Evolutionary conservation across 2,888 invertebrate species (phyloP), one percentile per base, ranked within the genome.

Genomic region (Lycocerus yunnanus): DNA sequence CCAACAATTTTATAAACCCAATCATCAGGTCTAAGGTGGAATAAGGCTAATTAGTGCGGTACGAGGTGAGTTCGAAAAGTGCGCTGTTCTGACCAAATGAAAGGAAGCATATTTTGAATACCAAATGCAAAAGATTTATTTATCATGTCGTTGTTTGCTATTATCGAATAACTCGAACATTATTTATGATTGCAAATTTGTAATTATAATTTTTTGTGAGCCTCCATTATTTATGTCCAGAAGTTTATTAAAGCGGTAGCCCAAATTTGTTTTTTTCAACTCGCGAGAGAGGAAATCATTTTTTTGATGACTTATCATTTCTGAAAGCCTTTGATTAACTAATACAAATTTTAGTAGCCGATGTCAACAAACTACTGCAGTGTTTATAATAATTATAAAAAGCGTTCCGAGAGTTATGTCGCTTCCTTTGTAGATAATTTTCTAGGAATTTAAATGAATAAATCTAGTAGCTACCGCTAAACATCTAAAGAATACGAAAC

Each of bases 361-460:
- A 71, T 71, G 71, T 71, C 71, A 71, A 71, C 66, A 71, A 71
- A 71, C 68, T 59, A 68, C 71, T 71, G 16, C 66, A 66, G 18
- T 59, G 63, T 24, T 71, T 66, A 66, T 66, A 58, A 66, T 66
- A n/a, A n/a, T n/a, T n/a, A 66, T 71, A 71, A 71, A 69, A 71
- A 71, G 66, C 27, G 66, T 43, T 71, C 66, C 15, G 21, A 66
- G 66, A 71, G 65, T 60, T 59, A 27, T 14, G 71, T 66, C 71
- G 71, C 71, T 71, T 71, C 71, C 71, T 71, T 71, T 71, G 71
- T 71, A 71, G 71, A 71, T 66, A 66, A 71, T 71, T 71, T 71
- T 71, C 71, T 71, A 66, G 71, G 66, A 71, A 71, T 66, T 66
- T 66, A 60, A 70, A 71, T 66, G 71, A 71, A 66, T 66, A 71